A percentile compares a stretch with the other conserved stretches of the same genome.
Evolutionary conservation across 2,888 invertebrate genomes (phyloP).

Genomic region (Itoplectis maculator): DNA sequence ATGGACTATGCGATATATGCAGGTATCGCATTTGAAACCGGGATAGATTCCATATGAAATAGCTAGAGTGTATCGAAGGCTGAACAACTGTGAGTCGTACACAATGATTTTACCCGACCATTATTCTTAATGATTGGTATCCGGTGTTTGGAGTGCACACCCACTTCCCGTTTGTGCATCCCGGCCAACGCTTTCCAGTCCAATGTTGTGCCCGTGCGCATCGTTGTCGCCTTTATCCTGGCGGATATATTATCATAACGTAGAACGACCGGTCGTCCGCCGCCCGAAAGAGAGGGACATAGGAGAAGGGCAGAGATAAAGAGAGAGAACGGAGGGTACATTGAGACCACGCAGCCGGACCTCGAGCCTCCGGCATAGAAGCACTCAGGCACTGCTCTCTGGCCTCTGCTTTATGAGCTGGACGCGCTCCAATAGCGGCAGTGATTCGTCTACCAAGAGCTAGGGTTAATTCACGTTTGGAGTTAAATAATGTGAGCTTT

Average conservation of each 20-base stretch:
- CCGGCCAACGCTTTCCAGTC: constrained; percentile 15
- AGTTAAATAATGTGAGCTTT: constrained; percentile 28
- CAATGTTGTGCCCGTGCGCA: constrained; percentile 5
- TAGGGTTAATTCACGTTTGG: constrained; percentile 63
- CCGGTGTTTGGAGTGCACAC: constrained; percentile 58
- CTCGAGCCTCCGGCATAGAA: constrained; percentile 39
- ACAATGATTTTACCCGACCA: constrained; percentile 46
- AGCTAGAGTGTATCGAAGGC: constrained; percentile 12
- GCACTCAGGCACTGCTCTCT: constrained; percentile 11
- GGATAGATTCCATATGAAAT: neutral
- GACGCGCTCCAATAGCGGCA: constrained; percentile 66
- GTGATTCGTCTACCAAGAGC: constrained; percentile 64
- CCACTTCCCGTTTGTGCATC: constrained; percentile 49
- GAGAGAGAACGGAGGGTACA: constrained; percentile 57
- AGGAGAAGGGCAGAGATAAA: too few species aligned
- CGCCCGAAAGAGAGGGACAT: too few species aligned
- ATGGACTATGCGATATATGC: too few species aligned
- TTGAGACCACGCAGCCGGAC: constrained; percentile 58
- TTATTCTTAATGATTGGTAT: constrained; percentile 68
- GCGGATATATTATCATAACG: constrained; percentile 65
- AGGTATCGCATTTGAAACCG: too few species aligned
- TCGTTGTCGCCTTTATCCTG: constrained; percentile 43
- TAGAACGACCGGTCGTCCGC: constrained; percentile 47
- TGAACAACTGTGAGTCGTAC: constrained; percentile 14
- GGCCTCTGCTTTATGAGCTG: constrained; percentile 63